phyloP scores from a whole-genome alignment of 2,797 vertebrate species.

The Macroramphosus scolopax region DNA sequence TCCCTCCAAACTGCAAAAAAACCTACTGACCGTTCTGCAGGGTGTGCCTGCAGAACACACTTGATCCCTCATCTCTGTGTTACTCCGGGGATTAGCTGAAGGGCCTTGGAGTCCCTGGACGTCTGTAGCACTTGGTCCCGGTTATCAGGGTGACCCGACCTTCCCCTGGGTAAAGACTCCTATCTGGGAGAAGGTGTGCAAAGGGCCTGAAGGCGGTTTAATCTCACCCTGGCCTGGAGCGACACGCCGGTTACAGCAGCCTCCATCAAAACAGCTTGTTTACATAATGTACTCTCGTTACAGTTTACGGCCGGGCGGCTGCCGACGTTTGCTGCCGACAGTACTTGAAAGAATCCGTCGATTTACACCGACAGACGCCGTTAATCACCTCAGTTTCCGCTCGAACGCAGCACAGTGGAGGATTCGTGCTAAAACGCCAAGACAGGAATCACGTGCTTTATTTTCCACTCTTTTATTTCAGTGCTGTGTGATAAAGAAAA shows the following conservation, averaged over 20 bases:
- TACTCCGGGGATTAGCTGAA: slow-evolving; percentile 41
- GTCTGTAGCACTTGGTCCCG: slow-evolving; percentile 35
- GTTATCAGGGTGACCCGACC: slow-evolving; percentile 64
- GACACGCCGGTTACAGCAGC: too few species aligned
- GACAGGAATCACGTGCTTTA: slow-evolving; percentile 26
- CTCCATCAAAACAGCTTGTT: slow-evolving; percentile 66
- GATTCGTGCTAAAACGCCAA: neutral
- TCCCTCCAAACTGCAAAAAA: too few species aligned
- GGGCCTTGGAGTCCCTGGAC: slow-evolving; percentile 44
- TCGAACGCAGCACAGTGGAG: slow-evolving; percentile 15
- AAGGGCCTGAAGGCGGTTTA: slow-evolving; percentile 56
- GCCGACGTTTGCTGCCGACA: too few species aligned
- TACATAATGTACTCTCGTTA: slow-evolving; percentile 36
- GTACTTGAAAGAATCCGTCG: slow-evolving; percentile 21
- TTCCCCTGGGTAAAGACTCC: slow-evolving; percentile 46
- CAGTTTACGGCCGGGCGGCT: too few species aligned
- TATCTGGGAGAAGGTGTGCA: slow-evolving; percentile 36
- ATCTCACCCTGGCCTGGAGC: slow-evolving; percentile 55
- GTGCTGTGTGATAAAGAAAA: too few species aligned
- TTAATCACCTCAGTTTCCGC: slow-evolving; percentile 31
- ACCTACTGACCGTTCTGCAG: too few species aligned
- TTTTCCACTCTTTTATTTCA: too few species aligned
- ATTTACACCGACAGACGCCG: slow-evolving; percentile 31
- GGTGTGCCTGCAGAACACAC: too few species aligned
- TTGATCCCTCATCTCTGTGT: slow-evolving; percentile 10